Conservation (phyloP, 2,888 invertebrate genomes). For the Octodonta nipae region DNA sequence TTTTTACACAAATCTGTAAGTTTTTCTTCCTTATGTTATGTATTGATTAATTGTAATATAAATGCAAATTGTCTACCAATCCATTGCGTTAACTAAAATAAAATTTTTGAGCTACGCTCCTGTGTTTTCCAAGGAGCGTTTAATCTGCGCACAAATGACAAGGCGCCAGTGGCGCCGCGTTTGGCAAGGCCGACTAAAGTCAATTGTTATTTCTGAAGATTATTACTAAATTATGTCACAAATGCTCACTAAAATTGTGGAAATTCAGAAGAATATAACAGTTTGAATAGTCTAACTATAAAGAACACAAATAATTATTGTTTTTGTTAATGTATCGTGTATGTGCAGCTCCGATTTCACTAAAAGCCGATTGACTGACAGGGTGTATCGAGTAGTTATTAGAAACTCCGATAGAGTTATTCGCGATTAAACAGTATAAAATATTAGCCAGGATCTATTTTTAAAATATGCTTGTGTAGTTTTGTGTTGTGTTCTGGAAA, state of each 20-base stretch:
- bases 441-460: constrained; percentile 35
- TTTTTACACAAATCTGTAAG: no score
- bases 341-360: constrained; percentile 10
- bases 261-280: constrained; percentile 8
- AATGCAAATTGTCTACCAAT: no score
- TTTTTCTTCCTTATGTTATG: no score
- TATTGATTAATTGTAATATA: no score
- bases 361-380: constrained; percentile 30
- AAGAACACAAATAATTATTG: constrained; percentile 3
- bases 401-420: constrained; percentile 33
- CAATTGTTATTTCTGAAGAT: constrained; percentile 14
- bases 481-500: constrained; percentile 32
- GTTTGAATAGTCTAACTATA: constrained; percentile 6
- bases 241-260: constrained; percentile 9
- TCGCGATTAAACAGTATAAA: constrained; percentile 27
- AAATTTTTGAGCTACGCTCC: constrained; percentile 5
- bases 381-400: constrained; percentile 37
- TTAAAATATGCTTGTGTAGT: constrained; percentile 29
- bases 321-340: constrained; percentile 7
- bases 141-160: constrained; percentile 19
- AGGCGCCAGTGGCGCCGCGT: constrained; percentile 20
- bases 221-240: constrained; percentile 9
- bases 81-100: no score
- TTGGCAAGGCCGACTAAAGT: constrained; percentile 13
- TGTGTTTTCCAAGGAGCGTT: constrained; percentile 8